Evolutionary conservation across 2,888 invertebrate genomes (phyloP).

Genomic region (Kuschelorhynchus macadamiae): DNA sequence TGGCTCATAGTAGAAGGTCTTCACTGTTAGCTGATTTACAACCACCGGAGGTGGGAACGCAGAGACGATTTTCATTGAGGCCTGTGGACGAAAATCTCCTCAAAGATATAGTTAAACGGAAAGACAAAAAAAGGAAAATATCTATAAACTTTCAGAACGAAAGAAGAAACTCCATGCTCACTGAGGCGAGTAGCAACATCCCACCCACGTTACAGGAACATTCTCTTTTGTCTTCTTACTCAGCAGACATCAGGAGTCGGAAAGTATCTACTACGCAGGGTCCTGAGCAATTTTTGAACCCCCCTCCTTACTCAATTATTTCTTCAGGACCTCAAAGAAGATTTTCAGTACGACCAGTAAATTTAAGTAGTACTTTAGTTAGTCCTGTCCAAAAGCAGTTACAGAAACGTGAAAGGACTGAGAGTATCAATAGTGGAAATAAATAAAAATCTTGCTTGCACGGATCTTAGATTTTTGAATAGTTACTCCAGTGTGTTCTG

Average conservation of each 20-base stretch:
- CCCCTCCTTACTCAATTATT: slow-evolving; percentile 33
- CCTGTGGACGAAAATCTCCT: slow-evolving; percentile 57
- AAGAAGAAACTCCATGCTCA: slow-evolving; percentile 34
- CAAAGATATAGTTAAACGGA: slow-evolving; percentile 23
- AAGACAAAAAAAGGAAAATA: slow-evolving; percentile 36
- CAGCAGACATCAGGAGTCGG: neutral
- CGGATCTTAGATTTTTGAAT: neutral
- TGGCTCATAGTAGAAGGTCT: slow-evolving; percentile 53
- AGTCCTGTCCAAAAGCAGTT: slow-evolving; percentile 56
- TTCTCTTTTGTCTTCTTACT: slow-evolving; percentile 10
- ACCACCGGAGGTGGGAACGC: slow-evolving; percentile 27
- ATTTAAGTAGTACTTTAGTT: slow-evolving; percentile 23
- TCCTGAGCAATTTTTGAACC: neutral
- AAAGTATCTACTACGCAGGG: neutral
- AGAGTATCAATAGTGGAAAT: slow-evolving; percentile 41
- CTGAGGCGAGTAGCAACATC: slow-evolving; percentile 27
- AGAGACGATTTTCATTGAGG: slow-evolving; percentile 58
- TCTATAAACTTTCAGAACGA: slow-evolving; percentile 40
- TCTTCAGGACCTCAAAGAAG: slow-evolving; percentile 27
- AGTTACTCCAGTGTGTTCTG: neutral
- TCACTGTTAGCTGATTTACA: slow-evolving; percentile 55
- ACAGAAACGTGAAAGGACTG: slow-evolving; percentile 52
- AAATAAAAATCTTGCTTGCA: neutral
- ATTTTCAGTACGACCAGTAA: slow-evolving; percentile 39
- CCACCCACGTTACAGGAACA: slow-evolving; percentile 43